Evolutionary conservation across 2,888 invertebrate genomes (phyloP).

Genomic region (Drosophila neonasuta): DNA sequence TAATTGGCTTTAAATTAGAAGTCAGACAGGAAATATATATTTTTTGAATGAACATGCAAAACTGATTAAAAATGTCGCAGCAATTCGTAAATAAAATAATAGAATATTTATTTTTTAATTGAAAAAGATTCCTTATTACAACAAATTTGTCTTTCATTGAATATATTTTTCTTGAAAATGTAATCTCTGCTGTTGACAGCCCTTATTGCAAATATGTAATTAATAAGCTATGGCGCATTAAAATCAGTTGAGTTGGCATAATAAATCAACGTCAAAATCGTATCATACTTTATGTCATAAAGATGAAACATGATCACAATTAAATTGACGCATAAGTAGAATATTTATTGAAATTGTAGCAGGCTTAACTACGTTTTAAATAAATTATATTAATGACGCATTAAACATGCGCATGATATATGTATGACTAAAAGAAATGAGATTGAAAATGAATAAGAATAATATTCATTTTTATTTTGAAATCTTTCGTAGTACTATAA

Average conservation of each 20-base stretch:
- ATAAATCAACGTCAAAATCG: constrained; percentile 4
- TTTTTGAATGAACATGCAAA: too few relatives aligned
- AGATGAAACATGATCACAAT: neutral
- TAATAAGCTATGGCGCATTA: neutral
- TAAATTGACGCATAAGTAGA: neutral
- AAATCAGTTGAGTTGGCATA: neutral
- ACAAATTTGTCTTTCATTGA: too few relatives aligned
- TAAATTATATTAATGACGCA: constrained; percentile 17
- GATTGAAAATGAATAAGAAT: neutral
- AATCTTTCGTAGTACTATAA: neutral
- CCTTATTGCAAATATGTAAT: neutral
- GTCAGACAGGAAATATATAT: neutral
- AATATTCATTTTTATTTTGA: neutral
- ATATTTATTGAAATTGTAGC: neutral
- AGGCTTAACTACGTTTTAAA: constrained; percentile 8
- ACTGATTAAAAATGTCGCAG: too few relatives aligned
- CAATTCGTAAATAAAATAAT: too few relatives aligned
- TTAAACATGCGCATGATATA: neutral
- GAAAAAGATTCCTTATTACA: too few relatives aligned
- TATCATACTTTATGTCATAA: neutral
- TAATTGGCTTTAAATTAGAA: neutral
- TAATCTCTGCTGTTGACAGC: neutral
- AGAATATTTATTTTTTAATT: too few relatives aligned
- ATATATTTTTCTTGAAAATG: neutral
- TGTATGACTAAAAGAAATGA: neutral